Evolutionary conservation across 2,888 invertebrate genomes (phyloP).

Genomic region (Spialia ferax): DNA sequence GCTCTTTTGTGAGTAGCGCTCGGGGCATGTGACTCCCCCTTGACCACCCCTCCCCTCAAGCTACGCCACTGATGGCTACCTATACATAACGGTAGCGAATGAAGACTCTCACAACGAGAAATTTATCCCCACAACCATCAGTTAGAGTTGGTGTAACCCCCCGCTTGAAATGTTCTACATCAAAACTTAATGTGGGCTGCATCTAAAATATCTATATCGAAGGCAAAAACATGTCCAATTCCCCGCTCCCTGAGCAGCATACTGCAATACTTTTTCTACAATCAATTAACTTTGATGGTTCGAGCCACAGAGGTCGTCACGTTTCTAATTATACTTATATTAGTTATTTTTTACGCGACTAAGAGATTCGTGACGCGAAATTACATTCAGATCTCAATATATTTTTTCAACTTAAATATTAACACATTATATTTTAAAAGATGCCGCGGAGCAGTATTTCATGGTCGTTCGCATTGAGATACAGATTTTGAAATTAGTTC

Average conservation of each 20-base stretch:
- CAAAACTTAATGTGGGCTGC: not conserved
- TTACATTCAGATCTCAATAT: slow-evolving; percentile 24
- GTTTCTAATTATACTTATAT: slow-evolving; percentile 48
- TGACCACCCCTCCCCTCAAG: too few relatives aligned
- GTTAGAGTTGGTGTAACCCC: too few relatives aligned
- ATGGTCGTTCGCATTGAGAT: slow-evolving; percentile 22
- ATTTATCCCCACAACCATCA: not conserved
- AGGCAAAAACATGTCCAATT: not conserved
- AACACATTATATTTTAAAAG: slow-evolving; percentile 30
- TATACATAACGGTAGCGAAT: too few relatives aligned
- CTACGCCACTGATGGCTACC: too few relatives aligned
- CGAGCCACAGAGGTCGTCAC: slow-evolving; percentile 44
- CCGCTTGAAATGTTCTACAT: not conserved
- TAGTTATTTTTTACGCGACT: slow-evolving; percentile 42
- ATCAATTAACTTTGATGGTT: slow-evolving; percentile 41
- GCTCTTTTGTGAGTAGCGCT: too few relatives aligned
- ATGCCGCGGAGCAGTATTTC: not conserved
- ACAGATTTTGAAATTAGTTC: slow-evolving; percentile 19
- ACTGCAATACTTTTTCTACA: slow-evolving; percentile 40
- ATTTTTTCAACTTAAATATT: slow-evolving; percentile 27
- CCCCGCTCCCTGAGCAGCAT: not conserved
- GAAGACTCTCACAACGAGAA: too few relatives aligned
- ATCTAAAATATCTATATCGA: not conserved
- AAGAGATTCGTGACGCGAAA: slow-evolving; percentile 42
- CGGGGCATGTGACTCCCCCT: too few relatives aligned